phyloP scores from a whole-genome alignment of 2,888 invertebrate genomes.

The Halocaridina rubra region DNA sequence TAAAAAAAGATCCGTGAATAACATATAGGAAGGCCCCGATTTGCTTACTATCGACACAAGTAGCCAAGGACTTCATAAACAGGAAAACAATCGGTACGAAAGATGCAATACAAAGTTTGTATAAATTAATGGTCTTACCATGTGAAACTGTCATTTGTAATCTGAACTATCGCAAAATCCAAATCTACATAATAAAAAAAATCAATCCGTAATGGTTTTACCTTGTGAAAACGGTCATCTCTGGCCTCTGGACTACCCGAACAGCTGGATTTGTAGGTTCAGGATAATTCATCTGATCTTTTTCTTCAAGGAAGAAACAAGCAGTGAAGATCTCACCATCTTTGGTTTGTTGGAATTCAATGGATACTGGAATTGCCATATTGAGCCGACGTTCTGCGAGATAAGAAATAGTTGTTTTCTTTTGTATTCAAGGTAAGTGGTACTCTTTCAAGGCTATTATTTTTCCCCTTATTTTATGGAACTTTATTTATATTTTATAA shows the following conservation, averaged over 20 bases:
- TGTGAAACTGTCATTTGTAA: no score
- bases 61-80: no score
- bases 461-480: neutral
- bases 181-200: no score
- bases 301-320: constrained; percentile 36
- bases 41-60: no score
- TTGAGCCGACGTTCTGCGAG: neutral
- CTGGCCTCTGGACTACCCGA: neutral
- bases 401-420: neutral
- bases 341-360: neutral
- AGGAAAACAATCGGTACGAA: no score
- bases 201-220: neutral
- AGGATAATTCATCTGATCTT: neutral
- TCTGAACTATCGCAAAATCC: no score
- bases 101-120: no score
- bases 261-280: constrained; percentile 15
- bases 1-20: no score
- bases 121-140: no score
- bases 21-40: no score
- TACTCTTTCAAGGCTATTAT: neutral
- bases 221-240: constrained; percentile 24
- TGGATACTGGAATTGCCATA: constrained; percentile 19
- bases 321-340: neutral
- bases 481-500: neutral
- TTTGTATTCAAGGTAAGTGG: neutral